These are phyloP conservation scores for Leucosticte australis DNA, from an alignment of 2,113 vertebrate species.

Conservation along the genomic window DNA sequence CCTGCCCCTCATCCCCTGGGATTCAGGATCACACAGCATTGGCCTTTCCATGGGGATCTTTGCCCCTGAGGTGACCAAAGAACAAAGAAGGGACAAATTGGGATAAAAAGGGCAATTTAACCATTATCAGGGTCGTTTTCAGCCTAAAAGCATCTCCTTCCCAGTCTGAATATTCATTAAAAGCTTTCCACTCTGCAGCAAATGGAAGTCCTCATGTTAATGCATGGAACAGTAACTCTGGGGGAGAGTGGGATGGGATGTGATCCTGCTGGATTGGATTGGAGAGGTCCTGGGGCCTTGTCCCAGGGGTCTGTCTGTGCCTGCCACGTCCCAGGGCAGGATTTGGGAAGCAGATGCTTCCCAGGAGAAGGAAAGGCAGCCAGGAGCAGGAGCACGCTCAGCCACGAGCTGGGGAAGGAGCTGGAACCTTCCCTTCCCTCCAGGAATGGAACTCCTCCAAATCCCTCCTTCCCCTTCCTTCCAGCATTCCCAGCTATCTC, in stretches of 20 bases:
- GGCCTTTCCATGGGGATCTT: background rate
- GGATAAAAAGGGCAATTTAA: conserved; percentile 12
- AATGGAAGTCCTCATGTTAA: conserved; percentile 57
- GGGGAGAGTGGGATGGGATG: background rate
- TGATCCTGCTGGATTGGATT: background rate
- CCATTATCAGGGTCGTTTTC: background rate
- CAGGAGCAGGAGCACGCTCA: accelerated
- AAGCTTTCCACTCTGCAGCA: background rate
- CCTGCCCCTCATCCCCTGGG: background rate
- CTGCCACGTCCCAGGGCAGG: background rate
- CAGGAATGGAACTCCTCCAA: accelerated
- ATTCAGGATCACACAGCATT: background rate
- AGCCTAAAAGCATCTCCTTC: background rate
- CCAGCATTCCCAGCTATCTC: background rate
- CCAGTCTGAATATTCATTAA: conserved; percentile 36
- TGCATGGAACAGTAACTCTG: conserved; percentile 31
- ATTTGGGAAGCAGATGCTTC: accelerated
- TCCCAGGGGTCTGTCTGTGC: background rate
- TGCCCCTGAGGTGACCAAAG: background rate
- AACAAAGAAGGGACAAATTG: background rate
- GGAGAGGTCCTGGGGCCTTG: background rate
- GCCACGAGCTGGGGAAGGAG: accelerated
- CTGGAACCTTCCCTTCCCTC: background rate
- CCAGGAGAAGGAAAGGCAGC: background rate
- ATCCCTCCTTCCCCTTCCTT: accelerated